phyloP scores from a whole-genome alignment of 1,140 invertebrate species.

The Pseudachorutes palmiensis region DNA sequence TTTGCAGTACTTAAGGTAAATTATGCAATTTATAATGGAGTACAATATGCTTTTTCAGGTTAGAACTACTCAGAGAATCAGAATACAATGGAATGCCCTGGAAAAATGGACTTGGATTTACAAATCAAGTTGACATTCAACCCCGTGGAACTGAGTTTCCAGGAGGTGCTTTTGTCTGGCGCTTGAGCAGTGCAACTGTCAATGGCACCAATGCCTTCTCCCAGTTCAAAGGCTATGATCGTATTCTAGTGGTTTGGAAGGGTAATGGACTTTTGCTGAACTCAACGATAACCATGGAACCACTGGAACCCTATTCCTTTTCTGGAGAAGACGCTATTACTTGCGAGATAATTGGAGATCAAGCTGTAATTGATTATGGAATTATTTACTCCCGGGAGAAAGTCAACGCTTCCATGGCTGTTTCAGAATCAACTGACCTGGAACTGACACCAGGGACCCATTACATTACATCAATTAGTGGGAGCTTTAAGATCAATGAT shows the following conservation, averaged over 20 bases:
- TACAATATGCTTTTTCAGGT: neutral
- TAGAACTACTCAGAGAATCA: neutral
- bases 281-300: neutral
- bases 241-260: neutral
- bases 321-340: neutral
- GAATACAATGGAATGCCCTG: neutral
- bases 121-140: neutral
- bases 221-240: neutral
- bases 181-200: neutral
- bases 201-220: neutral
- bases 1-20: neutral
- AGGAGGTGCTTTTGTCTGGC: neutral
- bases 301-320: neutral
- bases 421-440: neutral
- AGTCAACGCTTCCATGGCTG: neutral
- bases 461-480: neutral
- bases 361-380: neutral
- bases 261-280: neutral
- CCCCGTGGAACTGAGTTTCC: neutral
- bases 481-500: neutral
- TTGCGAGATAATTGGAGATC: neutral
- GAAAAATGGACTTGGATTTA: neutral
- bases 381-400: neutral
- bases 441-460: neutral
- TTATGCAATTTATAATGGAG: neutral